phyloP scores from a whole-genome alignment of 2,888 invertebrate species.

The Lasioglossum pauxillum region DNA sequence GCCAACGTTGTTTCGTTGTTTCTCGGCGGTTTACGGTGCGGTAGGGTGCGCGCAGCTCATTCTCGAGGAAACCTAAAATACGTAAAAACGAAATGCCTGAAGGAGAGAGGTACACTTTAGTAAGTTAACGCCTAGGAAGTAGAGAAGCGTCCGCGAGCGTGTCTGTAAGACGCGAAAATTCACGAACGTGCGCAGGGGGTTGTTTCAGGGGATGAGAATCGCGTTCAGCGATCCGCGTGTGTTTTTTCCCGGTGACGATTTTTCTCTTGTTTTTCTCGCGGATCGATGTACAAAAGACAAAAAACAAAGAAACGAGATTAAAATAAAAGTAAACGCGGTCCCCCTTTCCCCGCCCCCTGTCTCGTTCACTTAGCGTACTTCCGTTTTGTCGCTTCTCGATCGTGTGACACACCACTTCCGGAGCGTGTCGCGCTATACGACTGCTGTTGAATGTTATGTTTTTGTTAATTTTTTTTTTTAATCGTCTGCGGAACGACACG shows the following conservation, averaged over 20 bases:
- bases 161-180: conserved; percentile 34
- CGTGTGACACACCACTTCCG: conserved; percentile 58
- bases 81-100: conserved; percentile 71
- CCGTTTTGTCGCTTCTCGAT: conserved; percentile 50
- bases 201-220: neutral
- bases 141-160: conserved; percentile 50
- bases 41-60: conserved; percentile 43
- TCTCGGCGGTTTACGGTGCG: conserved; percentile 52
- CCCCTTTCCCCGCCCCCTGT: neutral
- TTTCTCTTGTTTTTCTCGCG: conserved; percentile 22
- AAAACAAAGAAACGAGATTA: neutral
- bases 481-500: conserved; percentile 72
- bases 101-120: conserved; percentile 54
- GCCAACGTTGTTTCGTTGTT: conserved; percentile 25
- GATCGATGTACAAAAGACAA: conserved; percentile 38
- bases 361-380: conserved; percentile 24
- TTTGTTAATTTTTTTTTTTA: conserved; percentile 80
- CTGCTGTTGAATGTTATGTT: conserved; percentile 84
- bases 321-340: neutral
- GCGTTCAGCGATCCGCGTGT: neutral
- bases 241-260: conserved; percentile 35
- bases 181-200: neutral
- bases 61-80: conserved; percentile 65
- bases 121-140: conserved; percentile 68
- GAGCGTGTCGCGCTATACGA: conserved; percentile 78